Evolutionary conservation across 2,888 invertebrate species (phyloP), one percentile per base, ranked within the genome.

Genomic region (Pristionchus maxplancki): DNA sequence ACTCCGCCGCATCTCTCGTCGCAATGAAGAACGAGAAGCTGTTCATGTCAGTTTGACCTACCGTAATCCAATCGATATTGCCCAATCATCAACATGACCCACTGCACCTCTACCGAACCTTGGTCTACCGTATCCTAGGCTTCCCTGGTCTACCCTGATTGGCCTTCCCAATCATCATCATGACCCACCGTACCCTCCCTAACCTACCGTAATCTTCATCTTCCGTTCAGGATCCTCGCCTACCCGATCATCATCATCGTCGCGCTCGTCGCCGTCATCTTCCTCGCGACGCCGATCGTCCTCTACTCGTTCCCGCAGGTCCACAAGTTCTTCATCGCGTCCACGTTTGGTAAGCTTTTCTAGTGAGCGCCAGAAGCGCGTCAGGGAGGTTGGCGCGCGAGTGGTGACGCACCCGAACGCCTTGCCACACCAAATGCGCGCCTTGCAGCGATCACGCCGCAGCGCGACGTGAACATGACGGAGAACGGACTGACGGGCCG

Each of bases 301-400:
- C 74, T 78, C 74, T 78, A 78, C 74, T n/a, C 44, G 37, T 78
- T 78, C 74, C 74, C 74, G 24, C 74, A 78, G n/a, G 44, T 78
- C 15, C 24, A 40, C 40, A 44, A 40, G 44, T n/a, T 78, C 24
- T 44, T 78, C 40, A 40, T 78, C 74, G 44, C 40, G 3, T 24
- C 24, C 74, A 78, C 6, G 5, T 78, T 78, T 24, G 13, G 74
- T 78, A 3, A n/a, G 74, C 44, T 2, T 15, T 24, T 24, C 1
- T 4, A 31, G 24, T 67, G 24, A 24, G 3, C 28, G 5, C n/a
- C 67, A 3, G 31, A 34, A 67, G 13, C 15, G 15, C 67, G n/a
- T 13, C 2, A 67, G n/a, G 13, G 24, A 31, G 9, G 28, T 28
- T 28, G 58, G 24, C 6, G 58, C 8, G 44, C 44, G 44, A 44